phyloP scores from a whole-genome alignment of 2,797 vertebrate genomes.

The Iguana delicatissima region DNA sequence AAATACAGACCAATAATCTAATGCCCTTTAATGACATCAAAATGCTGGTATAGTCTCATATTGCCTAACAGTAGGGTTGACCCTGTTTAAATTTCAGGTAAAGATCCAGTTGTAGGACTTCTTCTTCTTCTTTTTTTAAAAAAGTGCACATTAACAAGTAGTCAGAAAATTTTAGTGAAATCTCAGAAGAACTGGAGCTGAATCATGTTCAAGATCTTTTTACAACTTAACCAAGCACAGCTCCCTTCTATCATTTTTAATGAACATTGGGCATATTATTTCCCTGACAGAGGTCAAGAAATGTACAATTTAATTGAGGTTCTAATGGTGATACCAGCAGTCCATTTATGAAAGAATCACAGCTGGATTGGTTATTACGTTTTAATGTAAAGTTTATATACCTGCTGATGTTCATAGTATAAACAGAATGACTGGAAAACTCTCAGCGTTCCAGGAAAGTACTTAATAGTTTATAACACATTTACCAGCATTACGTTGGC shows the following conservation, averaged over 20 bases:
- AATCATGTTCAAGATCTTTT: slow-evolving; percentile 31
- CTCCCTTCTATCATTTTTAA: slow-evolving; percentile 24
- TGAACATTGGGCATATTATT: slow-evolving; percentile 47
- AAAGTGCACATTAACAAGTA: slow-evolving; percentile 24
- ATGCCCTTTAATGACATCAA: background rate
- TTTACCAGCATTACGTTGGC: slow-evolving; percentile 53
- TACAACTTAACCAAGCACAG: slow-evolving; percentile 20
- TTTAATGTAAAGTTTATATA: slow-evolving; percentile 66
- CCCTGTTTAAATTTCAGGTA: background rate
- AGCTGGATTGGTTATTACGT: slow-evolving; percentile 52
- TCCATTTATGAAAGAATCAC: slow-evolving; percentile 54
- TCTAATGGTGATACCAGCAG: slow-evolving; percentile 62
- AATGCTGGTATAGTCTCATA: background rate
- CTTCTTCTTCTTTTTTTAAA: background rate
- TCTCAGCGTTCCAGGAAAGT: slow-evolving; percentile 51
- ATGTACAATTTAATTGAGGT: slow-evolving; percentile 64
- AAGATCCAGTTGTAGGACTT: background rate
- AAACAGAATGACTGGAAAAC: slow-evolving; percentile 60
- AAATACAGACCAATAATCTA: background rate
- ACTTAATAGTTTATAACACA: slow-evolving; percentile 57
- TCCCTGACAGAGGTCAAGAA: slow-evolving; percentile 55
- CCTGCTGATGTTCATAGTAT: slow-evolving; percentile 60
- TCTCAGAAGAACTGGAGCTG: background rate
- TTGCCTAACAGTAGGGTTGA: background rate
- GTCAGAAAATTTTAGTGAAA: background rate